These are phyloP conservation scores for Schizotus pectinicornis DNA, from an alignment of 2,888 invertebrate genomes.

Conservation along the genomic window DNA sequence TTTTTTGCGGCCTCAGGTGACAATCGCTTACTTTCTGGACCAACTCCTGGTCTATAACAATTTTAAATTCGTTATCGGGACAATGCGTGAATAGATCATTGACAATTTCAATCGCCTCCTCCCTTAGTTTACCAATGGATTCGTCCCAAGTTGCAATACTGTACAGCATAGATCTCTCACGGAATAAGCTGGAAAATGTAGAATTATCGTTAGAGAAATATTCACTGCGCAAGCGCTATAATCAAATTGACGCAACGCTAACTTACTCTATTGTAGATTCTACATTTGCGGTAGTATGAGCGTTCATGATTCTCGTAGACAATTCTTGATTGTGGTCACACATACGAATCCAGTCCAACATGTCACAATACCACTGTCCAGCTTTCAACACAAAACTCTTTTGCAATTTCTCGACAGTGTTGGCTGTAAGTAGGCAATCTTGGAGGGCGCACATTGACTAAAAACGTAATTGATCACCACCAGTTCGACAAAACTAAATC, in stretches of 20 bases:
- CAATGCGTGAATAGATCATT: slow-evolving; percentile 39
- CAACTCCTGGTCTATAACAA: slow-evolving; percentile 47
- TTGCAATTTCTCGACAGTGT: slow-evolving; percentile 34
- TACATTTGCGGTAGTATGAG: slow-evolving; percentile 37
- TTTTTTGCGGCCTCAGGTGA: slow-evolving; percentile 60
- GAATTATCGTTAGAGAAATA: too few relatives aligned
- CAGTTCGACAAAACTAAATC: slow-evolving; percentile 21
- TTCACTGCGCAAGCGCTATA: not conserved
- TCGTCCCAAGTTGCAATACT: slow-evolving; percentile 48
- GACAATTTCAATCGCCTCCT: slow-evolving; percentile 46
- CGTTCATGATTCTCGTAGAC: slow-evolving; percentile 39
- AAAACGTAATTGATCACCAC: slow-evolving; percentile 17
- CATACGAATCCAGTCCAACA: slow-evolving; percentile 51
- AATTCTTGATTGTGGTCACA: slow-evolving; percentile 48
- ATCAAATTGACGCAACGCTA: too few relatives aligned
- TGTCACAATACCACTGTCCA: slow-evolving; percentile 57
- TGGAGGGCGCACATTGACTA: slow-evolving; percentile 36
- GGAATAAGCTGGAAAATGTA: slow-evolving; percentile 2
- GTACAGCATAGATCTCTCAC: slow-evolving; percentile 39
- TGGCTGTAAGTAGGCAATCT: slow-evolving; percentile 24
- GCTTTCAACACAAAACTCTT: slow-evolving; percentile 40
- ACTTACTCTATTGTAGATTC: slow-evolving; percentile 36
- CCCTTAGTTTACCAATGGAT: slow-evolving; percentile 47
- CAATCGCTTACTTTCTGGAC: slow-evolving; percentile 63
- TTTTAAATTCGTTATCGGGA: slow-evolving; percentile 31